These are phyloP conservation scores for Trachelus iudaicus DNA, from an alignment of 2,888 invertebrate species.

Conservation along the genomic window DNA sequence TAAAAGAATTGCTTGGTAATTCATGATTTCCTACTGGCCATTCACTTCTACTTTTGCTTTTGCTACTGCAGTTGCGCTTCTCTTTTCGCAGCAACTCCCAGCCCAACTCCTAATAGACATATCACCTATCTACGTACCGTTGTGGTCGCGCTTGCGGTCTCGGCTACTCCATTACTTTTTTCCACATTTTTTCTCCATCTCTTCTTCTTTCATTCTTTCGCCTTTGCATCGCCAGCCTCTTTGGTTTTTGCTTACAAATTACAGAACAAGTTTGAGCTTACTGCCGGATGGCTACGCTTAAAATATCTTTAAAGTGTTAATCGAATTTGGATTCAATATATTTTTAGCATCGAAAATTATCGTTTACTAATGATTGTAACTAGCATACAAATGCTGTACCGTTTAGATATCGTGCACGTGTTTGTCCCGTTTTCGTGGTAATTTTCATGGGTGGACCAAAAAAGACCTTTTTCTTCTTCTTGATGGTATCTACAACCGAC, in stretches of 20 bases:
- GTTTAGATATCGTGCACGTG: conserved; percentile 5
- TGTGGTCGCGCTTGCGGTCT: conserved; percentile 17
- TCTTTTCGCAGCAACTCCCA: background rate
- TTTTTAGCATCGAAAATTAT: too few relatives aligned
- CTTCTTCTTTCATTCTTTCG: conserved; percentile 1
- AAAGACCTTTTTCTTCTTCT: conserved; percentile 7
- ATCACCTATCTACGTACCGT: conserved; percentile 17
- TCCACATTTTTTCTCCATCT: conserved; percentile 8
- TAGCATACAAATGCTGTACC: too few relatives aligned
- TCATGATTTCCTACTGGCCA: conserved; percentile 44
- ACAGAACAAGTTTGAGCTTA: too few relatives aligned
- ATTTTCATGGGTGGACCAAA: background rate
- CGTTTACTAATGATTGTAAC: too few relatives aligned
- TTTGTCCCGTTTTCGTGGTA: conserved; percentile 5
- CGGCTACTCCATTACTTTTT: conserved; percentile 2
- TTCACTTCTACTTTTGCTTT: conserved; percentile 5
- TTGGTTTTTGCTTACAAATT: background rate
- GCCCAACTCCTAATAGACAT: conserved; percentile 23
- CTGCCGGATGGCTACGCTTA: too few relatives aligned
- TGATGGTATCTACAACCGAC: conserved; percentile 16
- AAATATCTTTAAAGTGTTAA: too few relatives aligned
- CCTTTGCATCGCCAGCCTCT: background rate
- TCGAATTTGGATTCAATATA: too few relatives aligned
- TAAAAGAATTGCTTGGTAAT: conserved; percentile 29
- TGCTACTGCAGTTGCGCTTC: too few relatives aligned